Conservation (phyloP, 2,888 invertebrate genomes). For the Plemyria rubiginata region DNA sequence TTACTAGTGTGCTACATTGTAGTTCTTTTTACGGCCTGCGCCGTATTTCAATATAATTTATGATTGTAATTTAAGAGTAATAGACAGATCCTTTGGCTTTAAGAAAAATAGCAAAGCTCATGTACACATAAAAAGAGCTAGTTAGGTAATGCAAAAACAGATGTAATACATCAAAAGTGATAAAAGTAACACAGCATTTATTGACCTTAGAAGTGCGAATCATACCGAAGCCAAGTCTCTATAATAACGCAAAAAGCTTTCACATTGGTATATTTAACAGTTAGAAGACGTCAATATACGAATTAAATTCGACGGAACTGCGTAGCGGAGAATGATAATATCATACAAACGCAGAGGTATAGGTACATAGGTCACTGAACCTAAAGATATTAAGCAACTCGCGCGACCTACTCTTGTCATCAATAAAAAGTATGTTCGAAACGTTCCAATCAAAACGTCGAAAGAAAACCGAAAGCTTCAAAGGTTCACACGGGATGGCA, state of each 20-base stretch:
- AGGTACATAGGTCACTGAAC: not conserved
- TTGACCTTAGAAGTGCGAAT: slow-evolving; percentile 1
- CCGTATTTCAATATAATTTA: slow-evolving; percentile 5
- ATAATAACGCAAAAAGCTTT: slow-evolving; percentile 4
- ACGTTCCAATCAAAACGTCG: slow-evolving; percentile 22
- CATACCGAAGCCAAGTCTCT: slow-evolving; percentile 1
- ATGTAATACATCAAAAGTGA: not conserved
- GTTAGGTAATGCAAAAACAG: not conserved
- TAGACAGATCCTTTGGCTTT: not conserved
- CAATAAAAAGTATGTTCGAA: slow-evolving; percentile 6
- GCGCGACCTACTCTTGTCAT: not conserved
- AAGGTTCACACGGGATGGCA: slow-evolving; percentile 40
- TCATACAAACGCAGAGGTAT: slow-evolving; percentile 1
- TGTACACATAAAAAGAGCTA: not conserved
- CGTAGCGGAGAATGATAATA: slow-evolving; percentile 4
- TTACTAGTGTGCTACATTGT: slow-evolving; percentile 52
- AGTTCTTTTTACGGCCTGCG: slow-evolving; percentile 42
- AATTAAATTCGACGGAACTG: slow-evolving; percentile 4
- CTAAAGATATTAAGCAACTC: not conserved
- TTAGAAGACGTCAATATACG: slow-evolving; percentile 12
- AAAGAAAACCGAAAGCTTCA: slow-evolving; percentile 37
- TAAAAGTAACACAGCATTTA: slow-evolving; percentile 4
- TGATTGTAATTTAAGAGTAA: not conserved
- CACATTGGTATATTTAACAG: slow-evolving; percentile 8
- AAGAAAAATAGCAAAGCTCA: not conserved